phyloP scores from a whole-genome alignment of 2,797 vertebrate species.

The Myotis vivesi region DNA sequence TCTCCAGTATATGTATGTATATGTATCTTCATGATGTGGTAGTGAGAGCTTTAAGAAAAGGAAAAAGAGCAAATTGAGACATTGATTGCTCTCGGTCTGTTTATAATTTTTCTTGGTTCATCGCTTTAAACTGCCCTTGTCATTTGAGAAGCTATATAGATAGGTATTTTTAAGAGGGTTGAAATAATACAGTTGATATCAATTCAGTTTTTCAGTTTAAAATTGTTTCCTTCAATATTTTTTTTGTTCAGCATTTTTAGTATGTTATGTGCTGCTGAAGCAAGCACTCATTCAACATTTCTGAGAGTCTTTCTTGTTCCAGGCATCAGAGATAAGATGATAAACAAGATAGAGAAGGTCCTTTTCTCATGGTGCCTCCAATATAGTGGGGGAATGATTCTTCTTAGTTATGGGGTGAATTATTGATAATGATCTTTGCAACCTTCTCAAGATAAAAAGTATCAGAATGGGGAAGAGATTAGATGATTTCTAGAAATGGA shows the following conservation, averaged over 20 bases:
- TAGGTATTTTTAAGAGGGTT: conserved; percentile 28
- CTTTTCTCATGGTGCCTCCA: neutral
- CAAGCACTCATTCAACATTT: neutral
- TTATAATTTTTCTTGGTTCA: conserved; percentile 16
- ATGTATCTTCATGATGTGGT: neutral
- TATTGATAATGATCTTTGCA: neutral
- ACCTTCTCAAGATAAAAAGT: neutral
- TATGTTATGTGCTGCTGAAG: neutral
- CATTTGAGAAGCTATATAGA: neutral
- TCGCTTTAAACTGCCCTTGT: neutral
- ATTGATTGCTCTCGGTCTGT: neutral
- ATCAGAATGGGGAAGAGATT: neutral
- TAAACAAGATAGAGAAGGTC: neutral
- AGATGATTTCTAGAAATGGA: neutral
- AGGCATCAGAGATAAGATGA: neutral
- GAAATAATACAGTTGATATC: neutral
- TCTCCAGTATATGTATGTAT: accelerated
- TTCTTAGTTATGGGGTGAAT: neutral
- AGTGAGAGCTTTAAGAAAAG: neutral
- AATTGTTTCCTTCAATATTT: neutral
- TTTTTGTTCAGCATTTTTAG: neutral
- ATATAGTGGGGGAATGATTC: neutral
- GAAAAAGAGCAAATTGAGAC: neutral
- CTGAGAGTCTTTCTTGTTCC: neutral
- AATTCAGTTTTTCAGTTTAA: conserved; percentile 8